A percentile compares a stretch with the other conserved stretches of the same genome.
These are phyloP conservation scores for Sanderia malayensis DNA, from an alignment of 30 jellyfish, hydroid and myxozoan genomes.

Conservation along the genomic window DNA sequence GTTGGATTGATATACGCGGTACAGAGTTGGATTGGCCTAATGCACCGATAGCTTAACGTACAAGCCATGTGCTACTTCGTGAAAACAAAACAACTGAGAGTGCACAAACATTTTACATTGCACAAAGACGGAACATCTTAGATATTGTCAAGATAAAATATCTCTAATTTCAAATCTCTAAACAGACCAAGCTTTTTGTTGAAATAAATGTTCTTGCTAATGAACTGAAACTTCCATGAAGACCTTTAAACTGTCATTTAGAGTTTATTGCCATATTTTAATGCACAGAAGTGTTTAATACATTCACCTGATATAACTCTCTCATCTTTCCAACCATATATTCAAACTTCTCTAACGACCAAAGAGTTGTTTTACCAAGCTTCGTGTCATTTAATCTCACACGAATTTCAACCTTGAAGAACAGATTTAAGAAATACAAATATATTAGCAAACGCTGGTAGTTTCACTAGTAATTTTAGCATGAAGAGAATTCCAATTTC, in stretches of 20 bases:
- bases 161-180: no score
- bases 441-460: no score
- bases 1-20: no score
- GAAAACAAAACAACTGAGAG: background rate
- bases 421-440: no score
- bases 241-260: no score
- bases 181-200: no score
- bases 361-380: constrained; percentile 47
- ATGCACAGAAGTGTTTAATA: no score
- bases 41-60: background rate
- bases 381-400: constrained; percentile 57
- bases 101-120: background rate
- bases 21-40: constrained; percentile 1
- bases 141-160: no score
- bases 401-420: constrained; percentile 69
- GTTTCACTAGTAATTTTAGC: no score
- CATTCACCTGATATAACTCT: constrained; percentile 67
- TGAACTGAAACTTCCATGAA: background rate
- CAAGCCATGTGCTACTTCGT: background rate
- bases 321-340: constrained; percentile 63
- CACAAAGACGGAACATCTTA: background rate
- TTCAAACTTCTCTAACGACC: constrained; percentile 70
- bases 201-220: background rate
- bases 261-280: no score
- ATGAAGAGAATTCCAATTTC: no score